Base-by-base conservation (phyloP, 2,797 vertebrate genomes). In the Trichosurus vulpecula region DNA sequence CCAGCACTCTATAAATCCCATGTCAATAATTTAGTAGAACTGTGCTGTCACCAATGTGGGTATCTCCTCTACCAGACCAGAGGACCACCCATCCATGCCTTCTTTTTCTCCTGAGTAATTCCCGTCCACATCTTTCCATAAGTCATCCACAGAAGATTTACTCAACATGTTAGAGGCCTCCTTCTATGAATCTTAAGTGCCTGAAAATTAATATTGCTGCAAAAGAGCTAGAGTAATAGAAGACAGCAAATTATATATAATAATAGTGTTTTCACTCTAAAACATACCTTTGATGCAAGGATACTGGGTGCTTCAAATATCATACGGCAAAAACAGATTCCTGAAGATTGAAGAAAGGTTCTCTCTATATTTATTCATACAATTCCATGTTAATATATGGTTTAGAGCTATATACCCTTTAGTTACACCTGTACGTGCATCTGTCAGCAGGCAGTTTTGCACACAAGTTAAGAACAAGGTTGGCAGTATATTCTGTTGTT, bases 241-340 rank as follows among this genome's bases (percentile, higher is more conserved):
- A 98, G 96, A 97, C 97, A 94, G 97, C 97, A 95, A 96, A 97
- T 97, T 97, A 95, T 89, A 94, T 92, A 66, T 98, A 98, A 98
- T 98, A 94, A 98, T 89, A 55, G 95, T 41, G 96, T 96, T 97
- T 96, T 51, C 90, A 93, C 93, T 93, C 94, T 97, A 97, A 98
- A 98, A 96, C 94, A 97, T 94, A 98, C 91, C 96, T 97, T 97
- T 94, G 91, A 90, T 92, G 92, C 47, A 94, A 94, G 66, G 47
- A 57, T 92, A 74, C 89, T 47, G 57, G 94, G 91, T 93, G 29
- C 57, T 89, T 95, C 91, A 93, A 74, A 90, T 97, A 93, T 89
- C 93, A 92, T 51, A 94, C 56, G 93, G 95, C 95, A 94, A 94
- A 95, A 96, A 90, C 90, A 22, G 95, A 89, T 55, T 57, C 87